A percentile compares a stretch with the other conserved stretches of the same genome.
phyloP scores from a whole-genome alignment of 2,888 invertebrate species.

The Xanthia togata region DNA sequence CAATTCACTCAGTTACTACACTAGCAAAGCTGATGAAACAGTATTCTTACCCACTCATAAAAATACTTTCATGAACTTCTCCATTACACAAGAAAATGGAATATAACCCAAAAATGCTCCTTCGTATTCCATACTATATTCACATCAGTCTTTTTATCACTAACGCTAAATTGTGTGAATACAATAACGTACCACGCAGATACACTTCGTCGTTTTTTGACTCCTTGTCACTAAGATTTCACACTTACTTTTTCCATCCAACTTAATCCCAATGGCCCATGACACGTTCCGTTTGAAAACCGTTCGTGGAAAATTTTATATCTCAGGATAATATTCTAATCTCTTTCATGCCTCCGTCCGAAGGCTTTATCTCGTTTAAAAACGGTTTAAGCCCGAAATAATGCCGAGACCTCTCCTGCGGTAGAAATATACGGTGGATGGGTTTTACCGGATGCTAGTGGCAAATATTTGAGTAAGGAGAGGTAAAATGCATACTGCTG shows the following conservation, averaged over 20 bases:
- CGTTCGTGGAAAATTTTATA: slow-evolving; percentile 55
- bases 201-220: slow-evolving; percentile 5
- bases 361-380: slow-evolving; percentile 70
- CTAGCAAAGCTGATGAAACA: slow-evolving; percentile 10
- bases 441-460: background rate
- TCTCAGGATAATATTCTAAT: slow-evolving; percentile 65
- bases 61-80: slow-evolving; percentile 36
- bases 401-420: slow-evolving; percentile 59
- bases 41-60: slow-evolving; percentile 10
- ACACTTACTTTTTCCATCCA: slow-evolving; percentile 28
- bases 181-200: slow-evolving; percentile 30
- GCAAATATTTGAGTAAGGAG: slow-evolving; percentile 11
- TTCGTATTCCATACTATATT: slow-evolving; percentile 19
- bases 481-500: slow-evolving; percentile 4
- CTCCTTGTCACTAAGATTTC: background rate
- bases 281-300: slow-evolving; percentile 57
- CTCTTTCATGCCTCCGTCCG: slow-evolving; percentile 58
- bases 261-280: slow-evolving; percentile 55
- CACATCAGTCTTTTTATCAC: slow-evolving; percentile 25
- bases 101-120: slow-evolving; percentile 5
- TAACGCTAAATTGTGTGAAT: slow-evolving; percentile 49
- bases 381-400: slow-evolving; percentile 70
- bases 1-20: slow-evolving; percentile 15
- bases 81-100: slow-evolving; percentile 29
- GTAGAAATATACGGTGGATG: slow-evolving; percentile 48